Conservation (phyloP, 1,140 invertebrate species). For the Elysia chlorotica region DNA sequence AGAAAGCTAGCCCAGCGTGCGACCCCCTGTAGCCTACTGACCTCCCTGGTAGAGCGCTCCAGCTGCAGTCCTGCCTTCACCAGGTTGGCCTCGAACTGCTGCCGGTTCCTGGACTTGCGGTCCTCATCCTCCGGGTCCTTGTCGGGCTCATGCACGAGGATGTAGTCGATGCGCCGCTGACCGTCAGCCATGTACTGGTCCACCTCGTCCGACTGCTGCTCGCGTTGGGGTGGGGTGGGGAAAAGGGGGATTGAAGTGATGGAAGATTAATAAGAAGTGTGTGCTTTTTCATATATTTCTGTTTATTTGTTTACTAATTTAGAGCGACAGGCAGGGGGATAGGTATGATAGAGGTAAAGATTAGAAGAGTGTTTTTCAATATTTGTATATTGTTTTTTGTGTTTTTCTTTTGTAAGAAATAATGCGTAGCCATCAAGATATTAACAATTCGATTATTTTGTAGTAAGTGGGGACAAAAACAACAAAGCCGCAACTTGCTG, state of each 20-base stretch:
- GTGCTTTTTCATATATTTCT: no score
- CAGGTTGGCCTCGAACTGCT: constrained; percentile 39
- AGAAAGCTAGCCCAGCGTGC: neutral
- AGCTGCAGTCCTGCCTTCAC: constrained; percentile 40
- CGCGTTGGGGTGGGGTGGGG: neutral
- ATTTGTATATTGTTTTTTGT: no score
- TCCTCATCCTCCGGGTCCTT: constrained; percentile 28
- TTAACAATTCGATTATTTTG: no score
- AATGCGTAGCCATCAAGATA: no score
- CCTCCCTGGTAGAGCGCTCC: constrained; percentile 38
- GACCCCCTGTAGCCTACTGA: constrained; percentile 1
- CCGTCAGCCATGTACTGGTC: constrained; percentile 78
- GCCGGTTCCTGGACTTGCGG: constrained; percentile 33
- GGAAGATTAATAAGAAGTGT: neutral
- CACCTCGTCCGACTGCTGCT: constrained; percentile 19
- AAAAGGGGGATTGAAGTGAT: neutral
- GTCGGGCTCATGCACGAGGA: constrained; percentile 71
- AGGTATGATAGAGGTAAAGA: neutral
- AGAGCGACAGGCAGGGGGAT: neutral
- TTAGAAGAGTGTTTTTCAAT: no score
- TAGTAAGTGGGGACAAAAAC: neutral
- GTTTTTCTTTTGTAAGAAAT: no score
- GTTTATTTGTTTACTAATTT: no score
- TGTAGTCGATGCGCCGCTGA: constrained; percentile 83
- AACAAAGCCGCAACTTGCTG: neutral